Evolutionary conservation across 30 jellyfish, hydroid and myxozoan genomes (phyloP), one percentile per base, ranked within the genome.

Genomic region (Aurelia sp.): DNA sequence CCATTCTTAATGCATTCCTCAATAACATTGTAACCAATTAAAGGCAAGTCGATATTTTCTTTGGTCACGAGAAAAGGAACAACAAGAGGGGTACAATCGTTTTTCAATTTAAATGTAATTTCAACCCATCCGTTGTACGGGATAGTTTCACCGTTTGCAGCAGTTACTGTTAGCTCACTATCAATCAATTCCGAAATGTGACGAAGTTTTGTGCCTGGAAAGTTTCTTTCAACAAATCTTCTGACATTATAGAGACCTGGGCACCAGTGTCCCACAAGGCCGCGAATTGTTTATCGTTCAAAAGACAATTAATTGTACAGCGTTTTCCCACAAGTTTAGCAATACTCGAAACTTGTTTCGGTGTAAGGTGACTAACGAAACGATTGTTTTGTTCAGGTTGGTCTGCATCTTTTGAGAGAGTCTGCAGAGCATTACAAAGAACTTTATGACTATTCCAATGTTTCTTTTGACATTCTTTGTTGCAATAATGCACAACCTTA

Each of bases 41-140:
- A 69, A 38, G 90, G 90, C 68, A 62, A 22, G 53, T 44, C 27
- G 40, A 79, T 44, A 51, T 35, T 38, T 22, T 79, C 81, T n/a
- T 64, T 65, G 31, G 83, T 63, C 63, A 79, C 81, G 50, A 79
- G 48, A 62, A 79, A 79, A 13, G 90, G 90, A 19, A 79, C 81
- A 44, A 61, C 65, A 51, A 79, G 63, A 47, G 88, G 15, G 76
- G 38, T 30, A 0, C 48, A 27, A 41, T 81, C 86, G 48, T 69
- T n/a, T 69, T 9, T 62, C 19, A 79, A 2, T 63, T 44, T 60
- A 50, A 79, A 79, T n/a, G 67, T 51, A 64, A 79, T 30, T 65
- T 79, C 90, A 63, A 61, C 67, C 63, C 38, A 79, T 15, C 90
- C 90, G n/a, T 38, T 50, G 67, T 79, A 79, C 5, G 81, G 90